Percentiles rank a stretch among this genome's conserved stretches.
Conservation (phyloP, 2,113 vertebrate species). For the Setophaga petechia region DNA sequence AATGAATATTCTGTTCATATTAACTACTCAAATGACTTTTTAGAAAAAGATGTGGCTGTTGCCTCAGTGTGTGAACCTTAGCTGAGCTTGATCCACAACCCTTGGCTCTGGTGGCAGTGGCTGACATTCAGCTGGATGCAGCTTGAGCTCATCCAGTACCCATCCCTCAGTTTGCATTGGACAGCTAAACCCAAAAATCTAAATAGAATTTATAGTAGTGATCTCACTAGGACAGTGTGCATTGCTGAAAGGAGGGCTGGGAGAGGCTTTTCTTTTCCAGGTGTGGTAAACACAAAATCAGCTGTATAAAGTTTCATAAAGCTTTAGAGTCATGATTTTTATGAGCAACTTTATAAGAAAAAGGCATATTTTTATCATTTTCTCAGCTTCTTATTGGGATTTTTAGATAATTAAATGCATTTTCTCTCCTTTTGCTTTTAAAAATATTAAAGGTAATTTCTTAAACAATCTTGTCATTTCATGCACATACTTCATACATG, state of each 20-base stretch:
- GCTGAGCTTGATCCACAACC: neutral
- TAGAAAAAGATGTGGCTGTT: neutral
- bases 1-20: neutral
- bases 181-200: neutral
- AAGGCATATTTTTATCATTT: neutral
- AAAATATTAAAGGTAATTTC: neutral
- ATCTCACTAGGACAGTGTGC: neutral
- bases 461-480: neutral
- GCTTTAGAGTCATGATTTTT: neutral
- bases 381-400: neutral
- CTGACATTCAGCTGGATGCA: neutral
- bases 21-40: neutral
- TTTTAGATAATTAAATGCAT: neutral
- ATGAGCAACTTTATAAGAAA: neutral
- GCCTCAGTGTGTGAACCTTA: neutral
- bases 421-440: neutral
- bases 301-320: neutral
- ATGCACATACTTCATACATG: neutral
- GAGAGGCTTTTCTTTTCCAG: neutral
- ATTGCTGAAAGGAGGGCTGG: neutral
- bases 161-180: neutral
- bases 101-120: neutral
- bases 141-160: neutral
- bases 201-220: neutral
- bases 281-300: neutral